These are phyloP conservation scores for Lasioglossum oenotherae DNA, from an alignment of 2,888 invertebrate species.

Conservation along the genomic window DNA sequence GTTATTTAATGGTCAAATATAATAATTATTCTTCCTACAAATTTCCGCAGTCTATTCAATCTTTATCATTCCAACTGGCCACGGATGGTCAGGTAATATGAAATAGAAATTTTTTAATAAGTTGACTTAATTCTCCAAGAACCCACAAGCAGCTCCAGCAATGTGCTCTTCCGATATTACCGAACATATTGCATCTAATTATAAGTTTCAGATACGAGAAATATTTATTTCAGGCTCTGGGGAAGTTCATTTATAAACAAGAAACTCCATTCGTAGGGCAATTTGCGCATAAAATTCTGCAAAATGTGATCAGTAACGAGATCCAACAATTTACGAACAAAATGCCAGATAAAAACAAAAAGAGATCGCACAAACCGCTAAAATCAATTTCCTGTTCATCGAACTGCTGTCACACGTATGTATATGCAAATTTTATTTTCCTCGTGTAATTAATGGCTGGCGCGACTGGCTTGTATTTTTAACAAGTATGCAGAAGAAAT, in stretches of 20 bases:
- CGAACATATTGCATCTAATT: background rate
- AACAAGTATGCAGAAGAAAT: slow-evolving; percentile 23
- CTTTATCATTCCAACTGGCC: background rate
- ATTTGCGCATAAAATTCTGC: background rate
- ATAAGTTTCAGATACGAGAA: background rate
- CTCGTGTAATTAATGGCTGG: slow-evolving; percentile 29
- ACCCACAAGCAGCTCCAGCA: background rate
- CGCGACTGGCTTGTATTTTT: slow-evolving; percentile 23
- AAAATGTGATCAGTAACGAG: background rate
- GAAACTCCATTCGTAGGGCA: background rate
- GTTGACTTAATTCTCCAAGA: background rate
- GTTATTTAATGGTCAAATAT: background rate
- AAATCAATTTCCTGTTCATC: slow-evolving; percentile 5
- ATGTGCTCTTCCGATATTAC: background rate
- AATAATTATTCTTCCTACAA: background rate
- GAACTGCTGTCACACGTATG: slow-evolving; percentile 27
- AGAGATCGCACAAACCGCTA: too few relatives aligned
- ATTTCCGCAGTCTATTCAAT: background rate
- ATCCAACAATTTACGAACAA: background rate
- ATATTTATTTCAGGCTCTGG: background rate
- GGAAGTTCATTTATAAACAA: background rate
- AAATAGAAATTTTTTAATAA: background rate
- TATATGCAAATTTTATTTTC: slow-evolving; percentile 35
- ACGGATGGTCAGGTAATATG: background rate
- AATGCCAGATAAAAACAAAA: background rate